A percentile compares a stretch with the other conserved stretches of the same genome.
phyloP scores from a whole-genome alignment of 2,888 invertebrate species.

The Mamestra brassicae region DNA sequence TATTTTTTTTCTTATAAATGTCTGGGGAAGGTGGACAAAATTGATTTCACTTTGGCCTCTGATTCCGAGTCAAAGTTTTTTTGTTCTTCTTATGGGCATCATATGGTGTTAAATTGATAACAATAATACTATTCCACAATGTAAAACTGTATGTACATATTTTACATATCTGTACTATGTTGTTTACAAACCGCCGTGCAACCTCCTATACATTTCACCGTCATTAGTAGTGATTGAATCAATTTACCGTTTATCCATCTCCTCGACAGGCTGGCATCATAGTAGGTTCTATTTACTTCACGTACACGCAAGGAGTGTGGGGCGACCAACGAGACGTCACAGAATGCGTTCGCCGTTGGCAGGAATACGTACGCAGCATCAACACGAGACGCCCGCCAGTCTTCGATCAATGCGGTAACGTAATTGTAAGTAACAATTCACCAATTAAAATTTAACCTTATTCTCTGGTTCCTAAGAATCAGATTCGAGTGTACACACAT shows the following conservation, averaged over 20 bases:
- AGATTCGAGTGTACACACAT: constrained; percentile 12
- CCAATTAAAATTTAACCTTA: constrained; percentile 27
- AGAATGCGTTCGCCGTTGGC: constrained; percentile 86
- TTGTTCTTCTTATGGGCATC: neutral
- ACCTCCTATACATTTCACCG: constrained; percentile 79
- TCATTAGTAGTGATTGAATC: constrained; percentile 74
- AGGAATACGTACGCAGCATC: constrained; percentile 84
- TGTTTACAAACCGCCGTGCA: constrained; percentile 21
- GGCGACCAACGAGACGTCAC: constrained; percentile 85
- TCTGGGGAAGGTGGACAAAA: neutral
- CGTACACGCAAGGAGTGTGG: constrained; percentile 88
- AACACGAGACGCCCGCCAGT: constrained; percentile 84
- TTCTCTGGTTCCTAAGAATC: accelerated
- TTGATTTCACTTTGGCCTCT: constrained; percentile 2
- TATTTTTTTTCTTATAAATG: too few relatives aligned
- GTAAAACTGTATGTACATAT: neutral
- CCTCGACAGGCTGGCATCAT: constrained; percentile 84
- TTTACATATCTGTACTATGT: neutral
- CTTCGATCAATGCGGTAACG: constrained; percentile 84
- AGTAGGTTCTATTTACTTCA: constrained; percentile 85
- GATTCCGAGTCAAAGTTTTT: neutral
- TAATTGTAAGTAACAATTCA: constrained; percentile 78
- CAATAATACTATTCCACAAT: neutral
- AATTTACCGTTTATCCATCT: constrained; percentile 62
- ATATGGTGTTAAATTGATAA: neutral